Evolutionary conservation across 2,888 invertebrate species (phyloP).

Genomic region (Melanotus villosus): DNA sequence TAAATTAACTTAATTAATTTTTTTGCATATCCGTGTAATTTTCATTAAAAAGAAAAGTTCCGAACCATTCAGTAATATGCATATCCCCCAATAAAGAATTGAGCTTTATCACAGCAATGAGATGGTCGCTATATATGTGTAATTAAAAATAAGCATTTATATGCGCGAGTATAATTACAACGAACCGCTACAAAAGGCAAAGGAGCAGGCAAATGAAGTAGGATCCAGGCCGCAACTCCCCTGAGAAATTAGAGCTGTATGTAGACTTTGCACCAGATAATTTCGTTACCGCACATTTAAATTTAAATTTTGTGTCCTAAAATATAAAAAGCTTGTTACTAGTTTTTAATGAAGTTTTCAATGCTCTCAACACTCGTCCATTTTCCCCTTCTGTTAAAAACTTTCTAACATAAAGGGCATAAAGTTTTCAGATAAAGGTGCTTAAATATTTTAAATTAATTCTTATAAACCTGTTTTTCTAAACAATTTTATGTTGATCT

Average conservation of each 20-base stretch:
- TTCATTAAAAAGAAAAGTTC: no score
- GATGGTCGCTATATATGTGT: constrained; percentile 9
- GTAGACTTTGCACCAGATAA: constrained; percentile 47
- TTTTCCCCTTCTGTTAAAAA: not conserved
- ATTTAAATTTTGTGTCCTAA: constrained; percentile 47
- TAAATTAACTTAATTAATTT: no score
- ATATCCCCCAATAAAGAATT: not conserved
- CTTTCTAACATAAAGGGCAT: not conserved
- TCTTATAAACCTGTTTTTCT: no score
- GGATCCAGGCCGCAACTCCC: constrained; percentile 44
- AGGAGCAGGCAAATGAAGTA: constrained; percentile 47
- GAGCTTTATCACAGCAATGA: not conserved
- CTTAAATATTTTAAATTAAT: no score
- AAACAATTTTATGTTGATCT: no score
- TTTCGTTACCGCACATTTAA: constrained; percentile 46
- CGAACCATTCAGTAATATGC: no score
- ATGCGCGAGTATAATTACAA: constrained; percentile 40
- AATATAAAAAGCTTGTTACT: constrained; percentile 44
- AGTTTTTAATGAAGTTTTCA: constrained; percentile 44
- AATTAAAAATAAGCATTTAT: constrained; percentile 47
- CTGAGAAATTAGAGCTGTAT: constrained; percentile 47
- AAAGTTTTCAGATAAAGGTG: no score
- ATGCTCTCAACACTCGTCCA: constrained; percentile 2
- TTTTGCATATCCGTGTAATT: no score
- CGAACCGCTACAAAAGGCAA: constrained; percentile 46